Evolutionary conservation across 2,797 vertebrate genomes (phyloP).

Genomic region (Hydrolagus colliei): DNA sequence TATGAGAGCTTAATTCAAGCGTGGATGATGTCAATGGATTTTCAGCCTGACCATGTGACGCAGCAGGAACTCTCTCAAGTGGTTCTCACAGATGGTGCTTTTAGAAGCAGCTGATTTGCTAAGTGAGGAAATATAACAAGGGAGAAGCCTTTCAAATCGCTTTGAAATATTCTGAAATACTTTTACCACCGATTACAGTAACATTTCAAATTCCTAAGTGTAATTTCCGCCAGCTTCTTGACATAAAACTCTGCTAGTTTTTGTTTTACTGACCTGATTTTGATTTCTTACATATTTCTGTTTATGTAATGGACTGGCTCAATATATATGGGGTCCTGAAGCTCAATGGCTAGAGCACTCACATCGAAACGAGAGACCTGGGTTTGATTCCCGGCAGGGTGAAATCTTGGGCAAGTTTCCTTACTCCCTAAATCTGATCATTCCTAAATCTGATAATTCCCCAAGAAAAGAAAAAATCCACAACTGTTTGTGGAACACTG

Average conservation of each 20-base stretch:
- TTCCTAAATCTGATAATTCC: too few species aligned
- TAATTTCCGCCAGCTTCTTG: background rate
- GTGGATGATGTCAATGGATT: conserved; percentile 1
- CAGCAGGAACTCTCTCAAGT: conserved; percentile 1
- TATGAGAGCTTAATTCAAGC: background rate
- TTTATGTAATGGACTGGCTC: background rate
- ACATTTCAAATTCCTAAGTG: background rate
- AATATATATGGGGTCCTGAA: too few species aligned
- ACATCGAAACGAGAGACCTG: too few species aligned
- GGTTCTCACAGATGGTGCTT: conserved; percentile 31
- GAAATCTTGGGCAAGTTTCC: too few species aligned
- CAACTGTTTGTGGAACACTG: too few species aligned
- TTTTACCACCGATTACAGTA: background rate
- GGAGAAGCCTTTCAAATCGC: conserved; percentile 1
- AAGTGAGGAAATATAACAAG: background rate
- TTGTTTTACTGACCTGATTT: background rate
- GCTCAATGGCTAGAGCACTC: too few species aligned
- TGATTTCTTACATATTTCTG: background rate
- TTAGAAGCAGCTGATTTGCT: conserved; percentile 34
- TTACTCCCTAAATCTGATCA: too few species aligned
- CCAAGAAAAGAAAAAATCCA: too few species aligned
- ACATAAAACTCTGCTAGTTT: background rate
- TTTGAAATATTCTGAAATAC: background rate
- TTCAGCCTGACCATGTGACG: conserved; percentile 1
- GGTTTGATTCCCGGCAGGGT: too few species aligned